These are phyloP conservation scores for Climacteris rufus DNA, from an alignment of 2,113 vertebrate species.

Conservation along the genomic window DNA sequence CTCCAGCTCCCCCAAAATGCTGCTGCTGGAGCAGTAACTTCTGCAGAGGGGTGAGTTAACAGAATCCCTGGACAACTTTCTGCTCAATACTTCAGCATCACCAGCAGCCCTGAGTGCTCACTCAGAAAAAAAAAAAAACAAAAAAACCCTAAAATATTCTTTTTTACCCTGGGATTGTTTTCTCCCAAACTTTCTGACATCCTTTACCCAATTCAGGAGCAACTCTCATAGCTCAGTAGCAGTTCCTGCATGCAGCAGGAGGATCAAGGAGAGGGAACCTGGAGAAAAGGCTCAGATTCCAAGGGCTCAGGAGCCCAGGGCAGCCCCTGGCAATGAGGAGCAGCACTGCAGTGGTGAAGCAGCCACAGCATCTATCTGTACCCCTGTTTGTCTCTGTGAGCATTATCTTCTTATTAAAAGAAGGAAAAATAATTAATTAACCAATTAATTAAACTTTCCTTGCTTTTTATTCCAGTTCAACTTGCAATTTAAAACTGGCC, in stretches of 20 bases:
- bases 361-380: neutral
- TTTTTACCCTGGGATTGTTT: neutral
- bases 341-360: neutral
- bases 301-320: neutral
- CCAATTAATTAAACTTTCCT: conserved; percentile 53
- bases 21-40: neutral
- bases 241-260: neutral
- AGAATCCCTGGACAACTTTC: neutral
- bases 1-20: neutral
- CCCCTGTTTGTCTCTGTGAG: neutral
- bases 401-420: conserved; percentile 31
- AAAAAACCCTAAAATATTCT: too few relatives aligned
- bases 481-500: conserved; percentile 27
- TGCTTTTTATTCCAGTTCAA: neutral
- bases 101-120: neutral
- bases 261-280: neutral
- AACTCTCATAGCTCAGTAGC: fast-evolving
- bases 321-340: neutral
- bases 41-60: neutral
- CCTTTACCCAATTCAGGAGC: neutral
- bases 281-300: neutral
- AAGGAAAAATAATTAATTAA: conserved; percentile 9
- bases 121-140: neutral
- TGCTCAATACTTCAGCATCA: neutral
- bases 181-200: neutral